A percentile compares a stretch with the other conserved stretches of the same genome.
Evolutionary conservation across 2,888 invertebrate species (phyloP).

Genomic region (Callimorpha dominula): DNA sequence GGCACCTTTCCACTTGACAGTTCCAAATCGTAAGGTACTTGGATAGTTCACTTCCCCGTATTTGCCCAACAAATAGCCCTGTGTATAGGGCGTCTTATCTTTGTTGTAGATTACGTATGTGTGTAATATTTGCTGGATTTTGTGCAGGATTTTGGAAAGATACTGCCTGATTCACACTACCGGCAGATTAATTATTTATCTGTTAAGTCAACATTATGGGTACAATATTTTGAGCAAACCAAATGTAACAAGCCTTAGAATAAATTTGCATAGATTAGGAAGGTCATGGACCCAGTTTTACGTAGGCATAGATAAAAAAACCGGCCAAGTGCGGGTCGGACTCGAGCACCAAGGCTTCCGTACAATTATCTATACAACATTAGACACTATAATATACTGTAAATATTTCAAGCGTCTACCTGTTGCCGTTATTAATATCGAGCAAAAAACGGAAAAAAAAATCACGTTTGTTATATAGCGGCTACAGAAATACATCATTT

Average conservation of each 20-base stretch:
- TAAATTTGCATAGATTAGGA: background rate
- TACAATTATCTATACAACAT: no score
- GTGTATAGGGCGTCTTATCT: conserved; percentile 10
- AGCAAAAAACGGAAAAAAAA: no score
- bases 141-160: conserved; percentile 17
- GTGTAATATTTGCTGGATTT: conserved; percentile 12
- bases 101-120: conserved; percentile 8
- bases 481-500: no score
- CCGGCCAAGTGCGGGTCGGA: no score
- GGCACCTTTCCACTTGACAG: background rate
- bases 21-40: background rate
- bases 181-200: conserved; percentile 8
- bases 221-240: background rate
- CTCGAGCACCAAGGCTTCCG: no score
- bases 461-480: no score
- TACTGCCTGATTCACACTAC: conserved; percentile 6
- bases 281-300: background rate
- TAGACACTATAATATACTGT: no score
- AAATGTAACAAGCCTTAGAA: background rate
- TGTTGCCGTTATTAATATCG: no score
- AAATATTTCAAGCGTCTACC: no score
- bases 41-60: conserved; percentile 14
- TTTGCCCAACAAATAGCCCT: conserved; percentile 6
- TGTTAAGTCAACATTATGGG: conserved; percentile 3
- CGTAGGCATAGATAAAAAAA: background rate